Conservation (phyloP, 2,113 vertebrate genomes). For the Chunga burmeisteri region DNA sequence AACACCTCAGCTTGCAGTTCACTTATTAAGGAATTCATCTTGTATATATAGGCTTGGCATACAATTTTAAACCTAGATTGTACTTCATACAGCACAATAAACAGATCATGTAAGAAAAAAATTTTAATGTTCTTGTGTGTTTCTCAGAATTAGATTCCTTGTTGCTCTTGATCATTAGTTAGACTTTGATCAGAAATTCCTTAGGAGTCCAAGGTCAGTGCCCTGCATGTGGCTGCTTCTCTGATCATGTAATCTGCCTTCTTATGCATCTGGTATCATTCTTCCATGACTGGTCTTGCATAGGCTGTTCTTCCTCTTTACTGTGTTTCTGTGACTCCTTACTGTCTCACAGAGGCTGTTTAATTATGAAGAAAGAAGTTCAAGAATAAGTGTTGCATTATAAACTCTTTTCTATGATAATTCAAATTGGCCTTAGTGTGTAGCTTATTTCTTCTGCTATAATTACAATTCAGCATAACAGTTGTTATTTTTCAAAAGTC, state of each 20-base stretch:
- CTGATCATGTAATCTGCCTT: background rate
- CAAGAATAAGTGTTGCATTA: background rate
- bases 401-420: background rate
- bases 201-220: background rate
- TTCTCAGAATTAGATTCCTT: background rate
- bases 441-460: background rate
- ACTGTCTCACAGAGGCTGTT: background rate
- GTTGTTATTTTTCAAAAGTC: background rate
- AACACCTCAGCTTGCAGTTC: background rate
- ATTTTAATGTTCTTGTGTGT: background rate
- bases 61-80: background rate
- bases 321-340: background rate
- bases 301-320: background rate
- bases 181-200: background rate
- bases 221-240: background rate
- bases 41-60: background rate
- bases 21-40: background rate
- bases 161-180: background rate
- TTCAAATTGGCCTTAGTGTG: background rate
- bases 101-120: background rate
- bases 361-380: background rate
- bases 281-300: background rate
- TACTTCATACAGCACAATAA: background rate
- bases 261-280: background rate
- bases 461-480: background rate